Conservation (phyloP, 2,888 invertebrate species). For the Apamea sordens region DNA sequence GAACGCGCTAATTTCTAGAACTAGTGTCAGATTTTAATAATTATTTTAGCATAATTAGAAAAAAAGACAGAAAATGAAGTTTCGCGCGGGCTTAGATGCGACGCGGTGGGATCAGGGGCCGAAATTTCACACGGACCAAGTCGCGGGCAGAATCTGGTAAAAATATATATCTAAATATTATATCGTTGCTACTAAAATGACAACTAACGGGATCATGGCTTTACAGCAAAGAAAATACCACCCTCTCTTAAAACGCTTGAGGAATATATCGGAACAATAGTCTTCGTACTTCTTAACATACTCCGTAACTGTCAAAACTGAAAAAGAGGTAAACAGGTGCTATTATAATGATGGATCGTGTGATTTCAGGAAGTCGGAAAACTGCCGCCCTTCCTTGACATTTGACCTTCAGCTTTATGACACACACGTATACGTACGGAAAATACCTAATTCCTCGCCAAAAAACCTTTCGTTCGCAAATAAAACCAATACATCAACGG, state of each 20-base stretch:
- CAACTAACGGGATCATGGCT: background rate
- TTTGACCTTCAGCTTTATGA: slow-evolving; percentile 13
- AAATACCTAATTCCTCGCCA: background rate
- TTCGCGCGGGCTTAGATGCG: too few relatives aligned
- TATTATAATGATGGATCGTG: slow-evolving; percentile 3
- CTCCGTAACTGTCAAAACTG: background rate
- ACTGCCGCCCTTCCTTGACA: background rate
- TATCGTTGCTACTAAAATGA: background rate
- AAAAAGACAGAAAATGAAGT: too few relatives aligned
- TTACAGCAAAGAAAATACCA: background rate
- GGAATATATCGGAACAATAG: background rate
- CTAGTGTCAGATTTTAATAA: too few relatives aligned
- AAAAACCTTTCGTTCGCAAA: slow-evolving; percentile 17
- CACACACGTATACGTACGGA: background rate
- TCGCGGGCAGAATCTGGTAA: background rate
- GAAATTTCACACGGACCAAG: too few relatives aligned
- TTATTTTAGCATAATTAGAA: too few relatives aligned
- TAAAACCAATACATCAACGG: slow-evolving; percentile 27
- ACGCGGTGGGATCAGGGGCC: too few relatives aligned
- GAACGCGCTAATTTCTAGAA: too few relatives aligned
- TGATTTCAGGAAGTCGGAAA: background rate
- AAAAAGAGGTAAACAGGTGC: background rate
- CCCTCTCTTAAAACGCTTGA: background rate
- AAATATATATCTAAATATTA: background rate
- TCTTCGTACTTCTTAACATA: background rate